Conservation (phyloP, 1,140 invertebrate species). For the Drosophila carrolli region DNA sequence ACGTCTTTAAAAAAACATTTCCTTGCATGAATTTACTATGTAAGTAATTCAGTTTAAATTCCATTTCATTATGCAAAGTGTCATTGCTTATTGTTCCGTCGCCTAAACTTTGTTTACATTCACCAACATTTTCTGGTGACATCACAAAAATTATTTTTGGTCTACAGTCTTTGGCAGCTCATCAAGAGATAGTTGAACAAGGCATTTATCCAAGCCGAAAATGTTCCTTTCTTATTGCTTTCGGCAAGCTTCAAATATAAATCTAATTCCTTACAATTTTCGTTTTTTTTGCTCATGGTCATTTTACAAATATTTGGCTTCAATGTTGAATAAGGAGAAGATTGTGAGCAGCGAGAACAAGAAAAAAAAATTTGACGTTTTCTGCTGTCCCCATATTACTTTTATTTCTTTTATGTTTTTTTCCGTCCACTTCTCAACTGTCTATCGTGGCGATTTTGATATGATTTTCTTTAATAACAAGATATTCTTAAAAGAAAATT, state of each 20-base stretch:
- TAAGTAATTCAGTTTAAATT: conserved; percentile 13
- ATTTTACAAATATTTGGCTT: conserved; percentile 44
- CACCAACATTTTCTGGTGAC: conserved; percentile 27
- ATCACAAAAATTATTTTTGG: conserved; percentile 28
- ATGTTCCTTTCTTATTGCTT: conserved; percentile 18
- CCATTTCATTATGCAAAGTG: conserved; percentile 49
- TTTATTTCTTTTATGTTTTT: conserved; percentile 13
- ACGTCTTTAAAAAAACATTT: conserved; percentile 12
- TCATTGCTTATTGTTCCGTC: conserved; percentile 37
- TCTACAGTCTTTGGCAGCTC: conserved; percentile 41
- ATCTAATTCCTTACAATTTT: conserved; percentile 40
- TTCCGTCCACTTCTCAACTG: neutral
- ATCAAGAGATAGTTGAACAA: conserved; percentile 46
- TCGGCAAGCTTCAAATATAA: conserved; percentile 32
- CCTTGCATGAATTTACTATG: conserved; percentile 5
- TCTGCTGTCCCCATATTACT: conserved; percentile 9
- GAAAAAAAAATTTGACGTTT: conserved; percentile 46
- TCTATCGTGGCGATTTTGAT: conserved; percentile 5
- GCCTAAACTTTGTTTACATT: conserved; percentile 28
- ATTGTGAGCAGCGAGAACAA: conserved; percentile 18
- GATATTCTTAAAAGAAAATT: neutral
- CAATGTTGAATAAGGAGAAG: conserved; percentile 27
- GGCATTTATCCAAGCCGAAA: conserved; percentile 28
- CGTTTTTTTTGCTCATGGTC: conserved; percentile 3
- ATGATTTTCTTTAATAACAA: conserved; percentile 5